These are phyloP conservation scores for Oreochromis aureus DNA, from an alignment of 2,113 vertebrate genomes.

Conservation along the genomic window DNA sequence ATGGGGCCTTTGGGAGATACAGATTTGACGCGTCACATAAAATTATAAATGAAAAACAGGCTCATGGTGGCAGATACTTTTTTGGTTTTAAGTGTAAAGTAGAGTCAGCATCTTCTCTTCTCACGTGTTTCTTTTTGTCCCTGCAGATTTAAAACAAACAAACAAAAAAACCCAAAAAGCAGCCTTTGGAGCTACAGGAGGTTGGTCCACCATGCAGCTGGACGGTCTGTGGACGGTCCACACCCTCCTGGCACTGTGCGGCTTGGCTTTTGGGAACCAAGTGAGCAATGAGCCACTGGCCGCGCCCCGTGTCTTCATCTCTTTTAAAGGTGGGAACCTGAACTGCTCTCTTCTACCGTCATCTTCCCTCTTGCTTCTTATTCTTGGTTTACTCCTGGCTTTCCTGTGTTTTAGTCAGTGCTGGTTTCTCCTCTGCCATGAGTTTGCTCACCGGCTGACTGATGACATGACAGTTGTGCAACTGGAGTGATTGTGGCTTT, in stretches of 20 bases:
- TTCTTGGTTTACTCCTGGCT: neutral
- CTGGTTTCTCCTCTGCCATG: neutral
- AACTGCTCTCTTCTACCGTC: neutral
- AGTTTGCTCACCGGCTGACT: neutral
- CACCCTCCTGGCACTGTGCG: constrained; percentile 59
- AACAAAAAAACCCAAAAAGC: neutral
- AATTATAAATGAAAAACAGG: constrained; percentile 6
- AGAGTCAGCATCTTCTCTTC: neutral
- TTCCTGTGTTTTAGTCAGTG: neutral
- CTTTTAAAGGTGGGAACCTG: constrained; percentile 74
- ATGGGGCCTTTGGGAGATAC: constrained; percentile 1
- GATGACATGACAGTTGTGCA: constrained; percentile 25
- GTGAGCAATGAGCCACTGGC: constrained; percentile 62
- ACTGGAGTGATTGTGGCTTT: constrained; percentile 5
- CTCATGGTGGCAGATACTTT: neutral
- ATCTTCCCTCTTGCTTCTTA: neutral
- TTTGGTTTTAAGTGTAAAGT: neutral
- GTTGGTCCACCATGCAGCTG: constrained; percentile 62
- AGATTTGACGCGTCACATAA: constrained; percentile 21
- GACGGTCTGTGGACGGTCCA: constrained; percentile 57
- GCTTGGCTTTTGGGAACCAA: constrained; percentile 46
- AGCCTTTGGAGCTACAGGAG: constrained; percentile 19
- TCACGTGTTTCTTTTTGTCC: constrained; percentile 8
- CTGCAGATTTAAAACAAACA: constrained; percentile 23
- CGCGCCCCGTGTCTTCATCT: constrained; percentile 73